phyloP scores from a whole-genome alignment of 2,113 vertebrate species.

The Limnothrissa miodon region DNA sequence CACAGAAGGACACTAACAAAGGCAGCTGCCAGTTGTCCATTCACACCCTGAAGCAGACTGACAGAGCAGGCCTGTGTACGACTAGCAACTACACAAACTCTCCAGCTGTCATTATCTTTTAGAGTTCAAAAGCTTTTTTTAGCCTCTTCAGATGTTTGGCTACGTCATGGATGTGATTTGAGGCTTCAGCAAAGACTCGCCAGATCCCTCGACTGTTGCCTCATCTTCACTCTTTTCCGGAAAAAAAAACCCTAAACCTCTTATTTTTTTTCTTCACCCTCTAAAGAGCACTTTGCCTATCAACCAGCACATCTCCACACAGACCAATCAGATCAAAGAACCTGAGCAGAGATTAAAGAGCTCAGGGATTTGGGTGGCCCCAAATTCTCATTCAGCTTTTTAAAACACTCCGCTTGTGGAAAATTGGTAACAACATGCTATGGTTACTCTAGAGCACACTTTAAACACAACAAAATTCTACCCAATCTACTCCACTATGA shows the following conservation, averaged over 20 bases:
- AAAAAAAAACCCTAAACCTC: constrained; percentile 26
- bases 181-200: background rate
- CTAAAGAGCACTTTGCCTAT: constrained; percentile 41
- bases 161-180: background rate
- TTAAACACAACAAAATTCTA: background rate
- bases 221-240: background rate
- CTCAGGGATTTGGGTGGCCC: constrained; percentile 56
- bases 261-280: constrained; percentile 28
- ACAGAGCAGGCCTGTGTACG: background rate
- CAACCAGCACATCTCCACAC: constrained; percentile 49
- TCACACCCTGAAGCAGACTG: background rate
- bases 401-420: constrained; percentile 23
- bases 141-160: background rate
- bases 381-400: constrained; percentile 55
- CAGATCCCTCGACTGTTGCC: background rate
- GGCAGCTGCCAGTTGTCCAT: background rate
- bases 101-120: background rate
- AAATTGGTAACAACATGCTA: background rate
- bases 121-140: background rate
- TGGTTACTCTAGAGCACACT: background rate
- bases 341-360: constrained; percentile 57
- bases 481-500: background rate
- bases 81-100: background rate
- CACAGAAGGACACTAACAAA: background rate
- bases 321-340: constrained; percentile 58